Evolutionary conservation across 2,113 vertebrate genomes (phyloP).

Genomic region (Paramisgurnus dabryanus): DNA sequence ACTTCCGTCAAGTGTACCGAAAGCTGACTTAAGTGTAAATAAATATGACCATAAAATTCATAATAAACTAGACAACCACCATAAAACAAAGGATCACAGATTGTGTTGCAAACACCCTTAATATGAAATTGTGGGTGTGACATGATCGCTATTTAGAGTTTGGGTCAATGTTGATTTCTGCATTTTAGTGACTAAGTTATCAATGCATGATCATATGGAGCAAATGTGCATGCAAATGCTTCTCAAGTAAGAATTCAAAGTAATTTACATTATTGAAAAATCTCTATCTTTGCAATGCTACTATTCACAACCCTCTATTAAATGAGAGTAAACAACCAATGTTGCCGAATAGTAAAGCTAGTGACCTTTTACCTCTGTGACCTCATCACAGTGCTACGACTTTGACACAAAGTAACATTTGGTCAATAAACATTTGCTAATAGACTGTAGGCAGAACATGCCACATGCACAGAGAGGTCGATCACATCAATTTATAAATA

Average conservation of each 20-base stretch:
- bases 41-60: not conserved
- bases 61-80: too few species aligned
- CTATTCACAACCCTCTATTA: not conserved
- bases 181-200: too few species aligned
- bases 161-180: too few species aligned
- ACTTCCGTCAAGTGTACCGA: too few species aligned
- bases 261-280: not conserved
- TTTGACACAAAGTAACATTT: conserved; percentile 13
- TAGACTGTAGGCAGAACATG: not conserved
- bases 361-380: not conserved
- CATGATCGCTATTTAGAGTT: too few species aligned
- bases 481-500: conserved; percentile 24
- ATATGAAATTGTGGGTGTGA: too few species aligned
- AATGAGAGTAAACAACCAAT: not conserved
- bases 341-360: not conserved
- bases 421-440: conserved; percentile 26
- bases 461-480: conserved; percentile 6
- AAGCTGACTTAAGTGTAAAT: not conserved
- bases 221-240: too few species aligned
- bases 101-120: too few species aligned
- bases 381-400: not conserved
- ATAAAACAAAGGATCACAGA: too few species aligned
- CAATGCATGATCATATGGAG: too few species aligned
- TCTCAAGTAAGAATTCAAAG: not conserved
- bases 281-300: not conserved